Conservation (phyloP, 2,797 vertebrate genomes). For the Enteromius paludinosus region DNA sequence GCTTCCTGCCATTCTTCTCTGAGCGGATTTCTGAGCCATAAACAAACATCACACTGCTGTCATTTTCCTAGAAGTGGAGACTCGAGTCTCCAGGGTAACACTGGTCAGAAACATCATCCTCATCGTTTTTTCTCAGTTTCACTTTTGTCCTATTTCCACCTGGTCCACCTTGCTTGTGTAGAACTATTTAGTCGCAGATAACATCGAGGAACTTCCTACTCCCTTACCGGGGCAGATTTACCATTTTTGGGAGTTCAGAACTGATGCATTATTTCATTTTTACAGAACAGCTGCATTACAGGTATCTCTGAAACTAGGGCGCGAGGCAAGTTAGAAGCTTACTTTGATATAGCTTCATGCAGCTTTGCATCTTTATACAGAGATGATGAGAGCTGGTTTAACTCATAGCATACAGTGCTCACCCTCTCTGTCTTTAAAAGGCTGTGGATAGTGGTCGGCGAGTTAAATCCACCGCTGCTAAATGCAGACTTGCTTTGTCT, state of each 20-base stretch:
- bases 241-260: slow-evolving; percentile 11
- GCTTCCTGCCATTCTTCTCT: not conserved
- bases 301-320: slow-evolving; percentile 18
- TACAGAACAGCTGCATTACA: slow-evolving; percentile 35
- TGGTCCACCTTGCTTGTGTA: not conserved
- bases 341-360: slow-evolving; percentile 6
- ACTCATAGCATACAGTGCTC: slow-evolving; percentile 22
- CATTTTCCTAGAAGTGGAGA: not conserved
- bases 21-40: slow-evolving; percentile 12
- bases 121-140: not conserved
- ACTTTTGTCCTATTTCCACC: not conserved
- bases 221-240: not conserved
- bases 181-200: not conserved
- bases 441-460: not conserved
- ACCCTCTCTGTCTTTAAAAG: slow-evolving; percentile 16
- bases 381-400: not conserved
- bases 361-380: slow-evolving; percentile 18
- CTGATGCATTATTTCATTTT: slow-evolving; percentile 35
- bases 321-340: slow-evolving; percentile 24
- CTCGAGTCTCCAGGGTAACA: not conserved
- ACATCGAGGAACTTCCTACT: not conserved
- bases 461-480: slow-evolving; percentile 27
- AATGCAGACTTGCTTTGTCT: slow-evolving; percentile 21
- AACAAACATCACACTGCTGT: slow-evolving; percentile 10
- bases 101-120: not conserved